Evolutionary conservation across 2,113 vertebrate species (phyloP), one percentile per base, ranked within the genome.

Genomic region (Alosa alosa): DNA sequence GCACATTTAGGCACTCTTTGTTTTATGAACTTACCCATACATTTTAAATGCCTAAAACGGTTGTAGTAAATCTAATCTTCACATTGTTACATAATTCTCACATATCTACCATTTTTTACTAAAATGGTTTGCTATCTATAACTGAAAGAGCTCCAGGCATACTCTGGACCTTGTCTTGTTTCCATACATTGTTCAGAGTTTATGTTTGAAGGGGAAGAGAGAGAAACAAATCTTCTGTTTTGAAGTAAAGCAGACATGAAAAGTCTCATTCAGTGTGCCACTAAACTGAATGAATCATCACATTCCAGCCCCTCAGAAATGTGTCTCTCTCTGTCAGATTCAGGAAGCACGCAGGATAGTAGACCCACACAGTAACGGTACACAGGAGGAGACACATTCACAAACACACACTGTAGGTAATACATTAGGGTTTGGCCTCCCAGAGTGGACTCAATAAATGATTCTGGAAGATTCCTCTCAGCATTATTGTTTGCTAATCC

Each of bases 231-330:
- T 25, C 4, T 64, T 5, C 57, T 64, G 22, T 22, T 64, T 64
- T 64, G 57, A 64, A 64, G 25, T 25, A 64, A 64, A 20, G 57
- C 57, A 64, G 57, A 64, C 57, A 64, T 64, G 22, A 25, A 22
- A 64, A 25, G 57, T 64, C 57, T 64, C 22, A 64, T 64, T 64
- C 57, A 64, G 57, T 64, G 57, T 60, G 57, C n/a, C 57, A 64
- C 57, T 64, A 22, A 64, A 64, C 22, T 4, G 2, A 64, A 64
- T 64, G 57, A 64, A 64, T 64, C 57, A 64, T 9, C 57, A n/a
- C 57, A 64, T 64, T n/a, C 57, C 57, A 64, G 22, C 57, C 20
- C 57, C 57, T 64, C 57, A 64, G 22, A 64, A 64, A 64, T 64
- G 57, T n/a, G 9, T 64, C 57, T 64, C 57, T 64, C 22, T 64